Percentiles rank a stretch among this genome's conserved stretches.
phyloP scores from a whole-genome alignment of 2,113 vertebrate genomes.

The Lasiurus cinereus region DNA sequence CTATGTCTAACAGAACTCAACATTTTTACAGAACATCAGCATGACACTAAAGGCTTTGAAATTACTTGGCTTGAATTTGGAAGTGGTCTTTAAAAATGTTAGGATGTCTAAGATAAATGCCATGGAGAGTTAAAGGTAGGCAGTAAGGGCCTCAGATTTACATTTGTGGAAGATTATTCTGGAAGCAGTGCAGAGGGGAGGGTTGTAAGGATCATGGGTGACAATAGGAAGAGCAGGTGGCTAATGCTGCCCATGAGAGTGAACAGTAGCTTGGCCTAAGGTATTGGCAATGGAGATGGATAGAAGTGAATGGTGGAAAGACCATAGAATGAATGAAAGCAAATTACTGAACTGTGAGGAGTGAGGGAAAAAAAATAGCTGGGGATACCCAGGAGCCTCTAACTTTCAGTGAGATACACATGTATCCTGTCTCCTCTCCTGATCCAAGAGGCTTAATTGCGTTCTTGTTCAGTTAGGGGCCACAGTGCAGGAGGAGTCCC shows the following conservation, averaged over 20 bases:
- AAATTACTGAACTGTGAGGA: not conserved
- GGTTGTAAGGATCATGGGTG: not conserved
- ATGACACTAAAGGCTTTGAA: not conserved
- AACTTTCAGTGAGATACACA: not conserved
- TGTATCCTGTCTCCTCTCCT: not conserved
- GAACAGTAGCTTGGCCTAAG: not conserved
- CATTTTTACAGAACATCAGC: slow-evolving; percentile 23
- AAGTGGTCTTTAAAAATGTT: slow-evolving; percentile 34
- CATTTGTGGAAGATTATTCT: not conserved
- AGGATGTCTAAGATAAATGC: not conserved
- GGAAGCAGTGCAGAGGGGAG: not conserved
- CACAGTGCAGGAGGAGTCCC: not conserved
- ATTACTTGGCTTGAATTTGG: slow-evolving; percentile 37
- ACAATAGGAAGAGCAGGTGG: not conserved
- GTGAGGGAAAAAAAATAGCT: not conserved
- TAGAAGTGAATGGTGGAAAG: not conserved
- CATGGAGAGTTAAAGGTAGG: not conserved
- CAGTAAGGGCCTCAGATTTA: not conserved
- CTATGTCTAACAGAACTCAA: not conserved
- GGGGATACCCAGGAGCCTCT: not conserved
- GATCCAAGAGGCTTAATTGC: not conserved
- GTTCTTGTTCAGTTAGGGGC: too few relatives aligned
- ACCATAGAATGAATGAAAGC: not conserved
- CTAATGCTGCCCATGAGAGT: not conserved
- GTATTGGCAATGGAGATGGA: not conserved